A percentile compares a stretch with the other conserved stretches of the same genome.
phyloP scores from a whole-genome alignment of 2,797 vertebrate species.

The Sebastes steindachneri region DNA sequence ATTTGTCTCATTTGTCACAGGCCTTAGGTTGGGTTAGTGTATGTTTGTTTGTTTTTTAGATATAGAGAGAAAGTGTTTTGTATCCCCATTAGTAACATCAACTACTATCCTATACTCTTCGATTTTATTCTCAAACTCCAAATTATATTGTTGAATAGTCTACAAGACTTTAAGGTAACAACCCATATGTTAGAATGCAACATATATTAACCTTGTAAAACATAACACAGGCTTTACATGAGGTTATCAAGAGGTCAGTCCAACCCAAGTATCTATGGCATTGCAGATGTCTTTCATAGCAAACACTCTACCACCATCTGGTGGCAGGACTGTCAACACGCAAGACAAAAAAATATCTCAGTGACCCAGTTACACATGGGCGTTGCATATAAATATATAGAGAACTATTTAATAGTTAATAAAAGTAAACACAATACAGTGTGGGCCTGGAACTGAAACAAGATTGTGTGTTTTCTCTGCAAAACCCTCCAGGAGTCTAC shows the following conservation, averaged over 20 bases:
- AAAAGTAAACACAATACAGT: background rate
- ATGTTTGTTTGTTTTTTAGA: background rate
- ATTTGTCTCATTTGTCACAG: background rate
- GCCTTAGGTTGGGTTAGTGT: background rate
- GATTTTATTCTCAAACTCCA: background rate
- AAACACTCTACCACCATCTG: conserved; percentile 40
- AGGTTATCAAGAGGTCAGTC: background rate
- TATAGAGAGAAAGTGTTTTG: background rate
- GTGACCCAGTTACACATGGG: conserved; percentile 30
- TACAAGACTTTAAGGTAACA: background rate
- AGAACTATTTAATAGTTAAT: conserved; percentile 16
- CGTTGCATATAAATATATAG: background rate
- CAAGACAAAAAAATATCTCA: background rate
- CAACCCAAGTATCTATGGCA: background rate
- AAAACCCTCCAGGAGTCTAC: background rate
- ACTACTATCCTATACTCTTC: background rate
- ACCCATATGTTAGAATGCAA: background rate
- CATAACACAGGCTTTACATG: background rate
- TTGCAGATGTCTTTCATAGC: background rate
- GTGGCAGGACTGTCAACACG: conserved; percentile 11
- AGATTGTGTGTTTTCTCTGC: background rate
- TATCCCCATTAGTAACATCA: background rate
- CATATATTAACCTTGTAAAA: background rate
- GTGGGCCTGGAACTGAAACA: background rate
- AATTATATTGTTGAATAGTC: background rate